phyloP scores from a whole-genome alignment of 2,113 vertebrate genomes.

The Sterrhoptilus dennistouni region DNA sequence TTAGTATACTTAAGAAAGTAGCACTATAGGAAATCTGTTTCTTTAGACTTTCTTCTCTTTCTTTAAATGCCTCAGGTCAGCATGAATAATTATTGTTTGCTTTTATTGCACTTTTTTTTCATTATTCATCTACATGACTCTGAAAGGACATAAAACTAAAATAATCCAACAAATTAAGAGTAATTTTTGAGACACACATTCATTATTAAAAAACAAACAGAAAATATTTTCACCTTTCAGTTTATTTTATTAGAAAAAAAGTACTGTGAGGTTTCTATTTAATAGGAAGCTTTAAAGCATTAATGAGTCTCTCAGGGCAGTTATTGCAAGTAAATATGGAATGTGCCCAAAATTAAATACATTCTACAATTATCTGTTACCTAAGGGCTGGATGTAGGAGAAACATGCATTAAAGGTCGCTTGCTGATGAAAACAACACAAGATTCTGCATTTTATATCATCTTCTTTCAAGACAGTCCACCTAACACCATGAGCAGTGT shows the following conservation, averaged over 20 bases:
- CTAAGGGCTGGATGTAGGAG: not conserved
- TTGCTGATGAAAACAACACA: not conserved
- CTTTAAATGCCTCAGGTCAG: conserved; percentile 45
- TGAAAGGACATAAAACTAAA: conserved; percentile 28
- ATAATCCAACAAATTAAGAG: conserved; percentile 29
- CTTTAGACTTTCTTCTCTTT: conserved; percentile 22
- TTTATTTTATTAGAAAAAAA: conserved; percentile 56
- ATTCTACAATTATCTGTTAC: conserved; percentile 20
- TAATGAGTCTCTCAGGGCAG: conserved; percentile 38
- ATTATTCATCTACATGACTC: conserved; percentile 2
- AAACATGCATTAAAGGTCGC: not conserved
- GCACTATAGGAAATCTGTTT: conserved; percentile 74
- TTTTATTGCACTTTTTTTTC: conserved; percentile 43
- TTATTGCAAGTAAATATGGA: conserved; percentile 26
- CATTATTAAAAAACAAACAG: conserved; percentile 24
- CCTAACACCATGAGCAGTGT: not conserved
- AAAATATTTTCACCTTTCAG: conserved; percentile 40
- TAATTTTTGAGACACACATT: conserved; percentile 14
- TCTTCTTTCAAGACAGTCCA: not conserved
- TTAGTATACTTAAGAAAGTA: conserved; percentile 81
- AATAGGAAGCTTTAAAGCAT: conserved; percentile 23
- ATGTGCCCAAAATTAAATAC: conserved; percentile 14
- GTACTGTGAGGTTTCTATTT: not conserved
- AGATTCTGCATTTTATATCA: not conserved
- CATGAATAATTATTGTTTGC: conserved; percentile 52